Evolutionary conservation across 2,797 vertebrate genomes (phyloP).

Genomic region (Phrynocephalus guinanensis): DNA sequence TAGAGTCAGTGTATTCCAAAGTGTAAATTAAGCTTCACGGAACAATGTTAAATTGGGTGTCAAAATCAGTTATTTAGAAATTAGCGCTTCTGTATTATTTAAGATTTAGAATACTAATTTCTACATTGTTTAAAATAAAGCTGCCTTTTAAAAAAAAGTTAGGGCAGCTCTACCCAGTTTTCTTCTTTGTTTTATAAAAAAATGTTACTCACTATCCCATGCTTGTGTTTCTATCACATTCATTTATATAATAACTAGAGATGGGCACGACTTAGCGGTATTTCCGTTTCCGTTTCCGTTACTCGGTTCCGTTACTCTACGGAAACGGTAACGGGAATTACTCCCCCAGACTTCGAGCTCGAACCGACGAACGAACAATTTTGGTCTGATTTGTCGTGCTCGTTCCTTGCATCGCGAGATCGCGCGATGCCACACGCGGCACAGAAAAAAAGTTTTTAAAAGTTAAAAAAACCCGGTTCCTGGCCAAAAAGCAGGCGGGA

Average conservation of each 20-base stretch:
- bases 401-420: too few species aligned
- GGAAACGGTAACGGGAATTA: too few species aligned
- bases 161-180: not conserved
- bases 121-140: constrained; percentile 55
- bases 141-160: not conserved
- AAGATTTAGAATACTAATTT: constrained; percentile 10
- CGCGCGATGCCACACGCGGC: too few species aligned
- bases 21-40: constrained; percentile 64
- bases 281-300: too few species aligned
- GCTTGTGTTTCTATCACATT: not conserved
- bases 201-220: not conserved
- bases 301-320: too few species aligned
- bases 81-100: not conserved
- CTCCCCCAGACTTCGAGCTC: too few species aligned
- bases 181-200: not conserved
- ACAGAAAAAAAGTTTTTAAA: too few species aligned
- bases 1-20: constrained; percentile 53
- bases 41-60: constrained; percentile 63
- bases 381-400: too few species aligned
- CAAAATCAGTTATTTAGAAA: constrained; percentile 49
- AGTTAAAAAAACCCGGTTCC: too few species aligned
- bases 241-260: not conserved
- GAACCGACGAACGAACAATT: too few species aligned
- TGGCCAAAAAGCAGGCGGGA: too few species aligned
- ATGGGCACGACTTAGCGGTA: too few species aligned